Evolutionary conservation across 1,140 invertebrate genomes (phyloP), one percentile per base, ranked within the genome.

Genomic region (Brachionus angularis): DNA sequence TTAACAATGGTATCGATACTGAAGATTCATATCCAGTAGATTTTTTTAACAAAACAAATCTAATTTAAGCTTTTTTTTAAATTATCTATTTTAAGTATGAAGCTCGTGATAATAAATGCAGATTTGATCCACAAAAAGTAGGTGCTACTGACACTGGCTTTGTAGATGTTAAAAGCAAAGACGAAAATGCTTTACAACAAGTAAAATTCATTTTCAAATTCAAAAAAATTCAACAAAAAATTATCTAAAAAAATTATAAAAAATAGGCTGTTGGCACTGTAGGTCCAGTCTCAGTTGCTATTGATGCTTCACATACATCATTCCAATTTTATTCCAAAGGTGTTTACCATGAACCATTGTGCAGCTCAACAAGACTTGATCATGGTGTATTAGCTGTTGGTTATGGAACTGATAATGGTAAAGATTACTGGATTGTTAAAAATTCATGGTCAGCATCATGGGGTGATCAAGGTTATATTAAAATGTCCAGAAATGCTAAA

Each of bases 231-330:
- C 16, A 8, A 3, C 8, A 7, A 42, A 42, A 14, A 14, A 42
- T 14, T 14, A 14, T 42, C 16, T 14, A 42, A 7, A 42, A 14
- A 14, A 14, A 14, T 7, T 42, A 7, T 42, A 14, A 14, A 14
- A 74, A 76, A 71, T 61, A 76, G 67, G 82, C 79, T 29, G 85
- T 95, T 71, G 91, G 91, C 49, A 91, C 88, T 4, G 81, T 91
- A 73, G 92, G 93, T n/a, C 93, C 93, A 8, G 75, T 86, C 52
- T 83, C 83, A n/a, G 84, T 86, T 79, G 92, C 91, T 61, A 95
- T 96, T 77, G 92, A 96, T 85, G 71, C 71, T 47, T 18, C 18
- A 14, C 70, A 55, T 21, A 12, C 27, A 12, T 53, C 49, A 18
- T 71, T 71, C 12, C 69, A 71, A 58, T 58, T 71, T n/a, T 71